These are phyloP conservation scores for Hedychridium roseum DNA, from an alignment of 2,888 invertebrate genomes.

Conservation along the genomic window DNA sequence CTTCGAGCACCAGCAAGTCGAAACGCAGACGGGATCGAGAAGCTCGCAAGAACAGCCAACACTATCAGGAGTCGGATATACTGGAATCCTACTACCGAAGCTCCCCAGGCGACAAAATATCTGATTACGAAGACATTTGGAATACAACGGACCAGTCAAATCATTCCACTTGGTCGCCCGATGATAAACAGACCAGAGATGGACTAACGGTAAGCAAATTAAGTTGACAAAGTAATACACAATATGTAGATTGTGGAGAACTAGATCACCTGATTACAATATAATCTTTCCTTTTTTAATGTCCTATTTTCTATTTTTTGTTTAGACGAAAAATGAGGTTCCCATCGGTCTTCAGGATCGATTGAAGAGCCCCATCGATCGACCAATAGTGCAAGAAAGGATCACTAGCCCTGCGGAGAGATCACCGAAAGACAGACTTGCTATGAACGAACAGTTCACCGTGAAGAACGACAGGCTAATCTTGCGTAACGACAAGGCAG, in stretches of 20 bases:
- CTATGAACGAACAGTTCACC: conserved; percentile 34
- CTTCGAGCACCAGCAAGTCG: conserved; percentile 56
- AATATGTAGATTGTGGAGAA: too few species aligned
- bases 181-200: conserved; percentile 48
- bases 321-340: conserved; percentile 35
- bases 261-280: too few species aligned
- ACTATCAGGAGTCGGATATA: conserved; percentile 79
- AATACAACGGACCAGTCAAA: conserved; percentile 61
- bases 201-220: too few species aligned
- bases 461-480: conserved; percentile 49
- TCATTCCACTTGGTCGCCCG: conserved; percentile 57
- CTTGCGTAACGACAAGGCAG: conserved; percentile 50
- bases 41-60: conserved; percentile 63
- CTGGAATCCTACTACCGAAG: conserved; percentile 88
- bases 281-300: too few species aligned
- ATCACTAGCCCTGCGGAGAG: conserved; percentile 41
- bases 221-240: too few species aligned
- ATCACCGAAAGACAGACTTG: conserved; percentile 22
- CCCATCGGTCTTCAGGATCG: conserved; percentile 33
- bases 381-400: conserved; percentile 37
- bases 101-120: conserved; percentile 88
- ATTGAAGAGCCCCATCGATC: conserved; percentile 45
- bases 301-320: too few species aligned
- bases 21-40: conserved; percentile 60
- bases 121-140: conserved; percentile 97